Base-by-base conservation (phyloP, 2,888 invertebrate species). In the Apamea sordens region DNA sequence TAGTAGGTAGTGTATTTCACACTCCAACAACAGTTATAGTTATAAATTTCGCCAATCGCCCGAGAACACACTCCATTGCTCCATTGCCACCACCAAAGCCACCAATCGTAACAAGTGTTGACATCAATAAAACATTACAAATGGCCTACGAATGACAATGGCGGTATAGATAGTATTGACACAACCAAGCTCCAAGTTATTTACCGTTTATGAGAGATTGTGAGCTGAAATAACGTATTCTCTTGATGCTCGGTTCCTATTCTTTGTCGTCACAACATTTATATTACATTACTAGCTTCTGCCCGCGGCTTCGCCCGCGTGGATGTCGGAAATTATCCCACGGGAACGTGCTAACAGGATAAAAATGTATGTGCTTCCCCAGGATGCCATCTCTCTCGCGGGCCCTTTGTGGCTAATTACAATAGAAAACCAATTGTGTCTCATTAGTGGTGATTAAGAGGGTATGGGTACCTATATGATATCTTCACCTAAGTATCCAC, bases 121-220 rank as follows among this genome's bases (percentile, higher is more conserved):
- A 78, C 86, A 79, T 61, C 79, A 65, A 84, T 84, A 86, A 86
- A 83, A 70, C 79, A 75, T 79, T 70, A 78, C 56, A 78, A 84
- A 84, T 86, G 75, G 83, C 32, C 68, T 47, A 79, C 61, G 72
- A 79, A 73, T 83, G 83, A 75, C 72, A 78, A 50, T 56, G 2
- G 44, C 5, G 18, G 36, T 47, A 70, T 41, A 81, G 59, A 85
- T 81, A 68, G 72, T 78, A 36, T 73, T 74, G 77, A 59, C 47
- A 68, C 2, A n/a, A 73, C 36, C 11, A 24, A 24, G 28, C 50
- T 32, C 24, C n/a, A n/a, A 4, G 72, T 63, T 85, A 85, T 85
- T 85, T 65, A 76, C 50, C n/a, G 65, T 56, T 75, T 69, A 80
- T 56, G 56, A 63, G 64, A 47, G 13, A 15, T n/a, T 69, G 41